A percentile compares a stretch with the other conserved stretches of the same genome.
Evolutionary conservation across 2,888 invertebrate genomes (phyloP).

Genomic region (Bedellia somnulentella): DNA sequence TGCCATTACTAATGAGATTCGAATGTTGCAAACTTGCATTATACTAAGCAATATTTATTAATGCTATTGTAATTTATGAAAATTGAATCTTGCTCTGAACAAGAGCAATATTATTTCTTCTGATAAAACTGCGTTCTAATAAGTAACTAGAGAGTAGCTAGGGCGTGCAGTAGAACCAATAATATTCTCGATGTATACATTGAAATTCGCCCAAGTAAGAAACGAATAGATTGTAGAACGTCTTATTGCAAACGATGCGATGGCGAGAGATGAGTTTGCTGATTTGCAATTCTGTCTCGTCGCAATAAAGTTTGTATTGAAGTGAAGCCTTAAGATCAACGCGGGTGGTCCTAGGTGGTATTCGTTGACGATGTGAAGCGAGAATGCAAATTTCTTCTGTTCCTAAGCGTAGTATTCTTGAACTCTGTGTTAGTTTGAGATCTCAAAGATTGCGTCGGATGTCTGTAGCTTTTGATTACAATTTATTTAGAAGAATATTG

Average conservation of each 20-base stretch:
- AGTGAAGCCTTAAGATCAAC: slow-evolving; percentile 25
- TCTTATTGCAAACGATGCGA: slow-evolving; percentile 34
- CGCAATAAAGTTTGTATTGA: slow-evolving; percentile 46
- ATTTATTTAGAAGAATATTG: too few relatives aligned
- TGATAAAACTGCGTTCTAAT: too few relatives aligned
- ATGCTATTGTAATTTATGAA: not conserved
- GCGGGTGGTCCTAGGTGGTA: slow-evolving; percentile 55
- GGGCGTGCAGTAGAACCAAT: slow-evolving; percentile 14
- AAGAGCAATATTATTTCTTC: too few relatives aligned
- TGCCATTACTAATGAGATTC: slow-evolving; percentile 55
- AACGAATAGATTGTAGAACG: slow-evolving; percentile 34
- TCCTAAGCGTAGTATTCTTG: slow-evolving; percentile 30
- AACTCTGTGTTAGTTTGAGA: too few relatives aligned
- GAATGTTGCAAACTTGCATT: slow-evolving; percentile 29
- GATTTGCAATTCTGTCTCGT: slow-evolving; percentile 31
- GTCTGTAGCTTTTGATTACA: too few relatives aligned
- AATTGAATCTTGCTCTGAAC: too few relatives aligned
- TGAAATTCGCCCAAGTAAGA: slow-evolving; percentile 30
- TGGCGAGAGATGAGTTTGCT: slow-evolving; percentile 16
- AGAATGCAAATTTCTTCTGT: slow-evolving; percentile 55
- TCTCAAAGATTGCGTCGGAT: too few relatives aligned
- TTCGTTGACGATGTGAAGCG: slow-evolving; percentile 39
- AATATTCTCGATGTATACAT: slow-evolving; percentile 25
- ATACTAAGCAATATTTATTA: not conserved
- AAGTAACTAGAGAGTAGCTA: too few relatives aligned